Evolutionary conservation across 2,888 invertebrate species (phyloP), one percentile per base, ranked within the genome.

Genomic region (Hybos culiciformis): DNA sequence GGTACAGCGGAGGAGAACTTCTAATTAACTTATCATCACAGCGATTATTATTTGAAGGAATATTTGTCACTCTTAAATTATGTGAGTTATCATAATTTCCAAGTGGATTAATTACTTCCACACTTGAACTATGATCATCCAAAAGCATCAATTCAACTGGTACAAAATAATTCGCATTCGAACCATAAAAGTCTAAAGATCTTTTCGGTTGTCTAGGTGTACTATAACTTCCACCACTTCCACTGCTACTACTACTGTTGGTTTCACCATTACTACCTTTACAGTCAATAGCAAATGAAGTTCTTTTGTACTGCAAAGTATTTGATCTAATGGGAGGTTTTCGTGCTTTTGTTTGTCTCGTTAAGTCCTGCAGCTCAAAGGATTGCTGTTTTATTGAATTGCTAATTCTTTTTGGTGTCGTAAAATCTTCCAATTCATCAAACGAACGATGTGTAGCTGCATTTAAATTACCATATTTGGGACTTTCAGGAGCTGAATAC

Each of bases 291-390:
- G 34, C 26, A 21, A 39, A 40, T 17, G 44, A 20, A 29, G 48
- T 44, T 6, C 46, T 39, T 37, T 46, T 46, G 40, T 46, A 40
- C 43, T 41, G 46, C 24, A 48, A 39, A n/a, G 46, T 46, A 12
- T 45, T 44, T n/a, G 46, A 46, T 11, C 46, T 34, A 7, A 44
- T 42, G n/a, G 48, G 24, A 31, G 46, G 29, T 34, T 46, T 45
- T 41, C 54, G 53, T 7, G 54, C 51, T 1, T 15, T 43, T 15
- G 21, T 43, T 4, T 17, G 26, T 5, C 34, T 37, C n/a, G 54
- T 44, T 44, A 52, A 51, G 19, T 64, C 65, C 23, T 58, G 58
- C 56, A 62, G 61, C 42, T 64, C 63, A 41, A 63, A 61, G 21
- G 51, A 32, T 32, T 17, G 17, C 17, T 11, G 17, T 32, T 32